Percentiles rank a stretch among this genome's conserved stretches.
Conservation (phyloP, 1,140 invertebrate genomes). For the Gryllus bimaculatus region DNA sequence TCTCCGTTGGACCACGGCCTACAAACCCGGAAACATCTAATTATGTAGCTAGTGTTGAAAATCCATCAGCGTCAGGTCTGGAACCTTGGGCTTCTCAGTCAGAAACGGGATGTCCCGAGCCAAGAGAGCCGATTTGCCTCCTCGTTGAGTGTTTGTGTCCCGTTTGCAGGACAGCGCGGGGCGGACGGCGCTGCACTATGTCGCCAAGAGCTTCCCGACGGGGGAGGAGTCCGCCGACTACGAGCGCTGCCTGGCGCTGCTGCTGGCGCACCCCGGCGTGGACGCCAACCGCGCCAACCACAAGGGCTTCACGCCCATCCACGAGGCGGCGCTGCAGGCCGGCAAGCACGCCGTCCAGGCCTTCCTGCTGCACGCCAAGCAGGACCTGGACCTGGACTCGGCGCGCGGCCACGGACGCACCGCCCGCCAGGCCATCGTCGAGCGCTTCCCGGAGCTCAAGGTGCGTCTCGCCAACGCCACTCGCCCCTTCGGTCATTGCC, state of each 20-base stretch:
- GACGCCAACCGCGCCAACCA: not conserved
- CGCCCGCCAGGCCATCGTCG: not conserved
- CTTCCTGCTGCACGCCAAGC: not conserved
- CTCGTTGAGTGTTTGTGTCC: too few species aligned
- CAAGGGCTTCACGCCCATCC: not conserved
- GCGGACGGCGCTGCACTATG: slow-evolving; percentile 4
- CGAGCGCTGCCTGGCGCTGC: slow-evolving; percentile 3
- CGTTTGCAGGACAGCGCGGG: not conserved
- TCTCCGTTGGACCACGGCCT: too few species aligned
- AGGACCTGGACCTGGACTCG: not conserved
- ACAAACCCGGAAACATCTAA: too few species aligned
- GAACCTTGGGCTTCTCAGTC: too few species aligned
- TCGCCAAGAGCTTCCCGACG: not conserved
- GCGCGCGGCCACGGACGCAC: not conserved
- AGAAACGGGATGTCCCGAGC: too few species aligned
- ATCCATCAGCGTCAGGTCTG: too few species aligned
- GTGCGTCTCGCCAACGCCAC: not conserved
- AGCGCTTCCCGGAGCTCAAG: not conserved
- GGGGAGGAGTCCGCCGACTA: not conserved
- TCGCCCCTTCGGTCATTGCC: too few species aligned
- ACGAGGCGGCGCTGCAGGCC: not conserved
- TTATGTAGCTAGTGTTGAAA: too few species aligned
- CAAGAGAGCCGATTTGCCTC: too few species aligned
- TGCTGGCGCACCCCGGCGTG: not conserved
- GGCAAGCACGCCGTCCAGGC: not conserved